These are phyloP conservation scores for Chrosomus eos DNA, from an alignment of 2,797 vertebrate species.

Conservation along the genomic window DNA sequence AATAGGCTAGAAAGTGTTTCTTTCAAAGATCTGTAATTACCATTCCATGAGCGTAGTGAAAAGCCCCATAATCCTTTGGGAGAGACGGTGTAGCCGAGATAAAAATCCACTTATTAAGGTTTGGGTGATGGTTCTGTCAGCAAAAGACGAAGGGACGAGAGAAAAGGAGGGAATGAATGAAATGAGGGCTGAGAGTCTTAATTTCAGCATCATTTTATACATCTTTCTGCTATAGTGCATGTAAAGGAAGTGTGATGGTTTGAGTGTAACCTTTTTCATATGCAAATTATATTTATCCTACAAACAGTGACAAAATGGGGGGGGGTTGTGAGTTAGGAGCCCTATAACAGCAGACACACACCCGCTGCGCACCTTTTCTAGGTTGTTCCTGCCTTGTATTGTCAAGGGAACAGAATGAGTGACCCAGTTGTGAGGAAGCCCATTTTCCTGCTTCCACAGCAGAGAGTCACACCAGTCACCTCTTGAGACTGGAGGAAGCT, in stretches of 20 bases:
- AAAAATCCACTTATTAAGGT: conserved; percentile 78
- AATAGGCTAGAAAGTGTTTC: conserved; percentile 55
- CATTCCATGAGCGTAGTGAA: conserved; percentile 62
- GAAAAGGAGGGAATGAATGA: conserved; percentile 52
- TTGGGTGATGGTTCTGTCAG: conserved; percentile 49
- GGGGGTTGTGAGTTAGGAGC: conserved; percentile 49
- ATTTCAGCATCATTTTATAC: conserved; percentile 26
- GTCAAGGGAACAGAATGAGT: conserved; percentile 71
- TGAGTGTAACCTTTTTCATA: conserved; percentile 4
- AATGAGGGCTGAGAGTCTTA: conserved; percentile 43
- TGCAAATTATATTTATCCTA: conserved; percentile 38
- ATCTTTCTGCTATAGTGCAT: neutral
- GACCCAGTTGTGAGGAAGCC: conserved; percentile 79
- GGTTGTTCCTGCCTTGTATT: conserved; percentile 60
- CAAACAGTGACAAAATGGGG: conserved; percentile 46
- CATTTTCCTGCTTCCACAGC: conserved; percentile 63
- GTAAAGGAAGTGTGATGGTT: neutral
- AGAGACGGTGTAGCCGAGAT: conserved; percentile 67
- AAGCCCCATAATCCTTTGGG: conserved; percentile 71
- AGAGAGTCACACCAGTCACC: conserved; percentile 46
- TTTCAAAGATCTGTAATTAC: conserved; percentile 68
- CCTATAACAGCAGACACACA: conserved; percentile 52
- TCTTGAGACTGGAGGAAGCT: conserved; percentile 52
- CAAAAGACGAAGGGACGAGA: conserved; percentile 55
- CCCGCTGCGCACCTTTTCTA: conserved; percentile 52